Evolutionary conservation across 2,888 invertebrate genomes (phyloP).

Genomic region (Brachypterus glaber): DNA sequence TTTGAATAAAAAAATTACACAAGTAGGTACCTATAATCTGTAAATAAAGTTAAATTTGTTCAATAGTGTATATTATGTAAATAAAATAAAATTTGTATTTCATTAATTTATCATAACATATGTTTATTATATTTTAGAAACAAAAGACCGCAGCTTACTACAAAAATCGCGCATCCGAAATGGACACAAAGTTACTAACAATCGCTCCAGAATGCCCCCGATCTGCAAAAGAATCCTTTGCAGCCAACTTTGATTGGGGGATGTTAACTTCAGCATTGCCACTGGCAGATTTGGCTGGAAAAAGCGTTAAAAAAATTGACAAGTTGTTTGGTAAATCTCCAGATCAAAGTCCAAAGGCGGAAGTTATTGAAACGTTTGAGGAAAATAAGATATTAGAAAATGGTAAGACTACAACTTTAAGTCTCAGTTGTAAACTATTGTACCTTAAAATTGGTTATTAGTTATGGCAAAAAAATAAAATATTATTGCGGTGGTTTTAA

Average conservation of each 20-base stretch:
- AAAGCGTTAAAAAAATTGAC: constrained; percentile 24
- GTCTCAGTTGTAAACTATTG: too few species aligned
- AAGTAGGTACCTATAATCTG: neutral
- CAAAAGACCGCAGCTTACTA: constrained; percentile 75
- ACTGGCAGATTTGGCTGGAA: constrained; percentile 25
- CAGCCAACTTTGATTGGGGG: constrained; percentile 64
- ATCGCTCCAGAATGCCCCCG: constrained; percentile 75
- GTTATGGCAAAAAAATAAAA: too few species aligned
- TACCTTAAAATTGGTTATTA: too few species aligned
- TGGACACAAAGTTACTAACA: constrained; percentile 62
- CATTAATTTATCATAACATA: constrained; percentile 3
- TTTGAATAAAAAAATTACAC: neutral
- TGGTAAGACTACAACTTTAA: too few species aligned
- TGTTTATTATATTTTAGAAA: constrained; percentile 49
- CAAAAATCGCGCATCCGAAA: constrained; percentile 62
- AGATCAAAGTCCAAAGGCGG: constrained; percentile 25
- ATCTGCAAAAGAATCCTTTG: constrained; percentile 60
- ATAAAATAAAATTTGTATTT: neutral
- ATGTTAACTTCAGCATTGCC: constrained; percentile 45
- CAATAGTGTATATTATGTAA: neutral
- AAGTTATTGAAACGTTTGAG: too few species aligned
- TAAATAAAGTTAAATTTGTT: constrained; percentile 4
- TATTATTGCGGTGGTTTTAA: too few species aligned
- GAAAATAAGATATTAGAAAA: too few species aligned
- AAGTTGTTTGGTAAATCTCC: constrained; percentile 17